phyloP scores from a whole-genome alignment of 37 sponge, comb jelly and placozoan species.

The Theonella swinhoei region DNA sequence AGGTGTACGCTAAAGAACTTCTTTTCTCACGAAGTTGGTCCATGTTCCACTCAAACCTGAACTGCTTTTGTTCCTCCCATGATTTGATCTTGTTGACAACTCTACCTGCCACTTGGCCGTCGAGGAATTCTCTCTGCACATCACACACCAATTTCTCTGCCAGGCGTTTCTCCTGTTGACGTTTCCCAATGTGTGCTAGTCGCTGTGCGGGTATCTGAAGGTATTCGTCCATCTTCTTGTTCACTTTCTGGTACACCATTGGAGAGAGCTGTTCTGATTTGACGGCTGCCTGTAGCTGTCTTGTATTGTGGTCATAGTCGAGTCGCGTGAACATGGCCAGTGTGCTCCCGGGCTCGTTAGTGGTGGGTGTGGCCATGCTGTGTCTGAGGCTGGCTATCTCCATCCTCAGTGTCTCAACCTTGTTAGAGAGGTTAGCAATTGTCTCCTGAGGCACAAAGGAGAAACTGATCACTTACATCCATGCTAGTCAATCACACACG shows the following conservation, averaged over 20 bases:
- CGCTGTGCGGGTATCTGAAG: constrained; percentile 29
- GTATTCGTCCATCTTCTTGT: constrained; percentile 55
- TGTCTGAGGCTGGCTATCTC: constrained; percentile 35
- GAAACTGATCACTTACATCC: too few relatives aligned
- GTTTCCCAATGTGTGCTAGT: constrained; percentile 24
- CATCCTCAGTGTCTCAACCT: constrained; percentile 36
- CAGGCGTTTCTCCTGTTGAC: neutral
- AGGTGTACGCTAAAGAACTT: constrained; percentile 20
- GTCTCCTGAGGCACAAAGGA: constrained; percentile 24
- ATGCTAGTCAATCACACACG: too few relatives aligned
- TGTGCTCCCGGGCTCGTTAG: neutral
- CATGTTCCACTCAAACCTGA: constrained; percentile 23
- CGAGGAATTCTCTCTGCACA: neutral
- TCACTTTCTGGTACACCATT: neutral
- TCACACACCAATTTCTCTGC: constrained; percentile 7
- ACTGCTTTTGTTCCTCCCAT: constrained; percentile 11
- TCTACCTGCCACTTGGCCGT: neutral
- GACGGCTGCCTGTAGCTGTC: constrained; percentile 39
- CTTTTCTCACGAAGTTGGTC: constrained; percentile 20
- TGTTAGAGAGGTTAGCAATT: constrained; percentile 33
- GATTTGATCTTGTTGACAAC: neutral
- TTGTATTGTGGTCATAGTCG: constrained; percentile 59
- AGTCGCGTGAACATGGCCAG: constrained; percentile 74
- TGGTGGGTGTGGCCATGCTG: neutral
- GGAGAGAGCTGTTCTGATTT: constrained; percentile 19